Evolutionary conservation across 2,888 invertebrate genomes (phyloP).

Genomic region (Eumacrocentrus americanus): DNA sequence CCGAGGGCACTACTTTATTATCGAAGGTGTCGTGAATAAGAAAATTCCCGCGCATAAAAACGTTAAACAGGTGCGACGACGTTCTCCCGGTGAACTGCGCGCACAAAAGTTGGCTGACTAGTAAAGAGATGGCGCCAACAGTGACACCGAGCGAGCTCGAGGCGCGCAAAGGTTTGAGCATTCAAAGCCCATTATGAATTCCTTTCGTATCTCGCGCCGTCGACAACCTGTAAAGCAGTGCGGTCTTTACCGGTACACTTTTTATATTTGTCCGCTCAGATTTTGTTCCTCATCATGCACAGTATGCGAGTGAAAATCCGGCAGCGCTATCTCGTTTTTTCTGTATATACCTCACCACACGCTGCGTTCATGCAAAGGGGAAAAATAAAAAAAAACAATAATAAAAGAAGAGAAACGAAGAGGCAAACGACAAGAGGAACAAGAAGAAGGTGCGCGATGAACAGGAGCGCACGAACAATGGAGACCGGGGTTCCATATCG

Average conservation of each 20-base stretch:
- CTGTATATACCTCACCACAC: too few species aligned
- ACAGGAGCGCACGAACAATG: conserved; percentile 50
- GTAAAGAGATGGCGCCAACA: conserved; percentile 47
- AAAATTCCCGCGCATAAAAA: neutral
- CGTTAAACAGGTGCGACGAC: neutral
- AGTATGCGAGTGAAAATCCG: neutral
- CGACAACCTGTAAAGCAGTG: conserved; percentile 18
- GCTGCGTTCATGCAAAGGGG: neutral
- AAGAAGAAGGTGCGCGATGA: conserved; percentile 41
- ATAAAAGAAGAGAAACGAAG: conserved; percentile 29
- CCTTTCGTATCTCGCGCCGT: conserved; percentile 20
- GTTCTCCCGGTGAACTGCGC: neutral
- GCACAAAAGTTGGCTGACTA: conserved; percentile 33
- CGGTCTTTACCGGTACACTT: conserved; percentile 2
- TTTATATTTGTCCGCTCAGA: conserved; percentile 17
- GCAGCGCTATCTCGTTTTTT: neutral
- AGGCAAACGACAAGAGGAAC: conserved; percentile 30
- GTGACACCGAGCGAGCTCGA: conserved; percentile 14
- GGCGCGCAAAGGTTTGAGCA: neutral
- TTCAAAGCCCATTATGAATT: conserved; percentile 20
- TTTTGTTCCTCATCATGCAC: neutral
- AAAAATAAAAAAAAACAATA: conserved; percentile 6
- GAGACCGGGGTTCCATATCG: conserved; percentile 50
- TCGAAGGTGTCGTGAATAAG: neutral
- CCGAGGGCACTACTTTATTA: conserved; percentile 2